These are phyloP conservation scores for Cheilosia scutellata DNA, from an alignment of 2,888 invertebrate genomes.

Conservation along the genomic window DNA sequence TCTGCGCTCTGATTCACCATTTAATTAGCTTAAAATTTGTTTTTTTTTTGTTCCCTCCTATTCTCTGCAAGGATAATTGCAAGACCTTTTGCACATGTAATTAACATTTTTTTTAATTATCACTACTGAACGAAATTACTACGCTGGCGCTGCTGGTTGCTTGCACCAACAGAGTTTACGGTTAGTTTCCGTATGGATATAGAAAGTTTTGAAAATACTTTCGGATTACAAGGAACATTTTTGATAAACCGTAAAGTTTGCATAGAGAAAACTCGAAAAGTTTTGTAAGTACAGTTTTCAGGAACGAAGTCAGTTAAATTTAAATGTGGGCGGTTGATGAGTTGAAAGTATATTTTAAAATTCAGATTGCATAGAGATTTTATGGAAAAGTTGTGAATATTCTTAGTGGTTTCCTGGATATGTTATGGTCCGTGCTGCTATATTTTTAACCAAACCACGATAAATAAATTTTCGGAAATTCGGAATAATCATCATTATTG, in stretches of 20 bases:
- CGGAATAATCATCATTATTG: too few relatives aligned
- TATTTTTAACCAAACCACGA: not conserved
- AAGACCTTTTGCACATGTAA: conserved; percentile 40
- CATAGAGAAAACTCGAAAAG: conserved; percentile 18
- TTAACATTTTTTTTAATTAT: conserved; percentile 46
- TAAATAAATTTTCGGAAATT: too few relatives aligned
- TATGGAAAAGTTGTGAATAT: not conserved
- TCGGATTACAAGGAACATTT: conserved; percentile 1
- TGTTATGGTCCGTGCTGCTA: not conserved
- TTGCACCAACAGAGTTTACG: conserved; percentile 3
- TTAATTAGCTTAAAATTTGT: conserved; percentile 53
- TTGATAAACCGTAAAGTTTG: conserved; percentile 30
- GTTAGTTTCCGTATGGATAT: conserved; percentile 17
- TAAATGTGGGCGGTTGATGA: conserved; percentile 4
- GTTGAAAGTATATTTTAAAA: not conserved
- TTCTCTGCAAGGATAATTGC: conserved; percentile 25
- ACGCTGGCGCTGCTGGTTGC: not conserved
- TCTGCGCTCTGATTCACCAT: conserved; percentile 55
- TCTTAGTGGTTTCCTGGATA: too few relatives aligned
- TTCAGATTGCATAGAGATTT: not conserved
- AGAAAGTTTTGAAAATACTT: conserved; percentile 31
- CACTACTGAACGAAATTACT: conserved; percentile 28
- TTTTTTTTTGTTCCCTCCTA: not conserved
- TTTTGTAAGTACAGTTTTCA: conserved; percentile 6
- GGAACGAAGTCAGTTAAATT: conserved; percentile 12